phyloP scores from a whole-genome alignment of 2,888 invertebrate genomes.

The Pomacea canaliculata region DNA sequence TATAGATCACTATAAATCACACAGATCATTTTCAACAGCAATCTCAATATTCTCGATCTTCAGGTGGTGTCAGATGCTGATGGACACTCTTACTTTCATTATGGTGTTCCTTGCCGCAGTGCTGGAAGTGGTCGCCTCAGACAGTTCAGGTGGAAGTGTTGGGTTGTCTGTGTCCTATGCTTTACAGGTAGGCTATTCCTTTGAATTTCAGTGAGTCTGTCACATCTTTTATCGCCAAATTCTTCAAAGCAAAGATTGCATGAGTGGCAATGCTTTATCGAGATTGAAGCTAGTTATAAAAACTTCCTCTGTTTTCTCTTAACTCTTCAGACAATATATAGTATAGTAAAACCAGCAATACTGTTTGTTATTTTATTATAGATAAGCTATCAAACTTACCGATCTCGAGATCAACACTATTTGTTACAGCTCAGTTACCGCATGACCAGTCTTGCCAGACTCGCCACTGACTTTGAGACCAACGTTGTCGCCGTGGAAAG shows the following conservation, averaged over 20 bases:
- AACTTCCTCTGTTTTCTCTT: no score
- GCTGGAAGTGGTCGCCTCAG: slow-evolving; percentile 6
- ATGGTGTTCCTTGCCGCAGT: slow-evolving; percentile 10
- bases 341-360: no score
- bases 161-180: slow-evolving; percentile 18
- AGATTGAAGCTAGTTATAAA: no score
- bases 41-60: neutral
- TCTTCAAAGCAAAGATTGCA: no score
- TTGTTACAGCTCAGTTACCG: slow-evolving; percentile 60
- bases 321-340: no score
- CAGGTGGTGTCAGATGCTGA: slow-evolving; percentile 15
- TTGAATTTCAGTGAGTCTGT: neutral
- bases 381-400: no score
- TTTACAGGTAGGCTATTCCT: slow-evolving; percentile 6
- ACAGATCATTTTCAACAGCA: no score
- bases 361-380: no score
- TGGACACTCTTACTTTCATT: neutral
- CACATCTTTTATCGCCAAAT: neutral
- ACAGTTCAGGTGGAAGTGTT: slow-evolving; percentile 5
- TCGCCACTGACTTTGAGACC: slow-evolving; percentile 96
- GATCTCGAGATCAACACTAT: no score
- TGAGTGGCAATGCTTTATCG: no score
- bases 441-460: slow-evolving; percentile 93
- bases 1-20: no score
- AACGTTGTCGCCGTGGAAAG: slow-evolving; percentile 97